These are phyloP conservation scores for Neomicropteryx cornuta DNA, from an alignment of 1,140 invertebrate species.

Conservation along the genomic window DNA sequence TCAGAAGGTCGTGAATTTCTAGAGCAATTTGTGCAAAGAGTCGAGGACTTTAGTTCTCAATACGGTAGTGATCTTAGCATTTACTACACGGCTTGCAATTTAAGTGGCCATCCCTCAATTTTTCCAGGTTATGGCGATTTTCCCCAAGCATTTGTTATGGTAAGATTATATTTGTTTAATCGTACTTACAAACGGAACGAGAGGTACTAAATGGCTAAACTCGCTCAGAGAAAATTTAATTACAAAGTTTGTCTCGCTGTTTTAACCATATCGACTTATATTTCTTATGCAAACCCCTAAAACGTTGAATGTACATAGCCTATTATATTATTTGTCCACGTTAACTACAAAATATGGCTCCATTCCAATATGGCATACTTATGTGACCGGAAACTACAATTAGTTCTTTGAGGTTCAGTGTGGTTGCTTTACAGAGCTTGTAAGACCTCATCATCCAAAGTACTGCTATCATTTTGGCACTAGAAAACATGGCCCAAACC, in stretches of 20 bases:
- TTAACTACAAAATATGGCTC: background rate
- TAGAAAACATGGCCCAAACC: too few species aligned
- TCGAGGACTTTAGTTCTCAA: conserved; percentile 78
- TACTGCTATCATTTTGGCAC: too few species aligned
- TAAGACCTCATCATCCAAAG: too few species aligned
- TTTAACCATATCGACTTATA: background rate
- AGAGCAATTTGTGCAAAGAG: conserved; percentile 38
- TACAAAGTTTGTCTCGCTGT: background rate
- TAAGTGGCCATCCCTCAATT: conserved; percentile 69
- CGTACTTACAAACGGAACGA: conserved; percentile 4
- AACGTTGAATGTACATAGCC: background rate
- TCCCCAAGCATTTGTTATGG: conserved; percentile 81
- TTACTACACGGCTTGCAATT: conserved; percentile 78
- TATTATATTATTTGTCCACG: background rate
- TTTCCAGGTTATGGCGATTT: conserved; percentile 85
- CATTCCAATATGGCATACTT: too few species aligned
- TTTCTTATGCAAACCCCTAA: conserved; percentile 4
- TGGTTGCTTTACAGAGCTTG: too few species aligned
- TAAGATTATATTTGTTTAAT: conserved; percentile 32
- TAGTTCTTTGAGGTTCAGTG: too few species aligned
- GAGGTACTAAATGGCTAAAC: conserved; percentile 5
- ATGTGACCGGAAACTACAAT: too few species aligned
- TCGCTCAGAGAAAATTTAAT: conserved; percentile 6
- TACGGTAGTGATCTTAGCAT: conserved; percentile 81
- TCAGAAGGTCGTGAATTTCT: conserved; percentile 24